Evolutionary conservation across 2,113 vertebrate genomes (phyloP).

Genomic region (Heloderma charlesbogerti): DNA sequence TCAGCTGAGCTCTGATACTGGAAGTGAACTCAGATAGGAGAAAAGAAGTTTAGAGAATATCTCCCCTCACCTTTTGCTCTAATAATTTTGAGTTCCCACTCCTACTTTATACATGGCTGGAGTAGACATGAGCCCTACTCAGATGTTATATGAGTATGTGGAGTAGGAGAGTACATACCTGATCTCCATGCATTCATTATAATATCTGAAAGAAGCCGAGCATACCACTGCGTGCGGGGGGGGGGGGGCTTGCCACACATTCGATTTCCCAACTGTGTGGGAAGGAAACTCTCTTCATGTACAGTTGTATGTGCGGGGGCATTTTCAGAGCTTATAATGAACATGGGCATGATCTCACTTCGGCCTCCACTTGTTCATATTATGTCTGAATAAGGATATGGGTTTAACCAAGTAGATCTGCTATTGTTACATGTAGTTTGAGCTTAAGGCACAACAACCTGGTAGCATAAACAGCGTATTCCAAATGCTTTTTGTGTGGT

Average conservation of each 20-base stretch:
- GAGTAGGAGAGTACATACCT: not conserved
- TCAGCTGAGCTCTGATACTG: not conserved
- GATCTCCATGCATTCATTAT: not conserved
- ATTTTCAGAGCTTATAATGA: not conserved
- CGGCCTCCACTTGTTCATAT: not conserved
- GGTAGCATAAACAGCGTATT: not conserved
- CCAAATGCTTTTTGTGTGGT: not conserved
- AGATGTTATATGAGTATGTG: not conserved
- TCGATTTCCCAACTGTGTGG: not conserved
- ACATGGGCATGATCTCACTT: not conserved
- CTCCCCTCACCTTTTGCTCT: not conserved
- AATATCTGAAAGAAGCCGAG: not conserved
- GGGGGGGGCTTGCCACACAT: not conserved
- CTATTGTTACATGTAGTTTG: not conserved
- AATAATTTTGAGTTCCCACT: not conserved
- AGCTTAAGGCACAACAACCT: not conserved
- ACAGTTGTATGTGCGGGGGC: not conserved
- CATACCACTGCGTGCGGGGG: too few species aligned
- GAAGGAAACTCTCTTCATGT: not conserved
- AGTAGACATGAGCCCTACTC: not conserved
- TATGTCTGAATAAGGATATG: not conserved
- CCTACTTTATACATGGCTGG: not conserved
- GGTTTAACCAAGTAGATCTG: not conserved
- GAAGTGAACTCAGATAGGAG: not conserved
- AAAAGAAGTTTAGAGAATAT: not conserved